Conservation (phyloP, 2,888 invertebrate species). For the Athrips mouffetella region DNA sequence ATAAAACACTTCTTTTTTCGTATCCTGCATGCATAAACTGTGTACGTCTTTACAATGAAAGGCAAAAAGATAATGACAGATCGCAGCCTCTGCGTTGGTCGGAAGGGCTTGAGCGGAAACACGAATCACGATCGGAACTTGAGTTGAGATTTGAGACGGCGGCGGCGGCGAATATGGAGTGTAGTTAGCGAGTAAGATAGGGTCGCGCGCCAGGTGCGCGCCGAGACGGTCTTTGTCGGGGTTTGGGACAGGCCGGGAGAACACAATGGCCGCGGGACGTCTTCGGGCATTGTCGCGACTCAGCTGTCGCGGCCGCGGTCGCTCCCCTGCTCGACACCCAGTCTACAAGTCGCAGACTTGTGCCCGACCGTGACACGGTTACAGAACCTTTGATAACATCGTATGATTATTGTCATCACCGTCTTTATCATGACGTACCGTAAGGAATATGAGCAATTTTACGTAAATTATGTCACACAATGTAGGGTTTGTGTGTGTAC, state of each 20-base stretch:
- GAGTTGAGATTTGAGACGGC: slow-evolving; percentile 42
- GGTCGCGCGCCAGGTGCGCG: slow-evolving; percentile 69
- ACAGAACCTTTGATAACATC: slow-evolving; percentile 4
- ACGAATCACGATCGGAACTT: slow-evolving; percentile 11
- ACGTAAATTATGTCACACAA: slow-evolving; percentile 2
- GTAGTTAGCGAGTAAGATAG: slow-evolving; percentile 53
- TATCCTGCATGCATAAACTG: slow-evolving; percentile 4
- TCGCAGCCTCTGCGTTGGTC: slow-evolving; percentile 24
- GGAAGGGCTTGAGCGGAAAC: slow-evolving; percentile 48
- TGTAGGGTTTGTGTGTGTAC: not conserved
- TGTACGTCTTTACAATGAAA: not conserved
- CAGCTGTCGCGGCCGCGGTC: slow-evolving; percentile 64
- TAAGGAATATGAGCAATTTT: slow-evolving; percentile 7
- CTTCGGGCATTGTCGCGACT: slow-evolving; percentile 69
- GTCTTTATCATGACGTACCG: slow-evolving; percentile 7
- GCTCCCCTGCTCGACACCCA: slow-evolving; percentile 41
- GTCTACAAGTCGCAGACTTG: slow-evolving; percentile 48
- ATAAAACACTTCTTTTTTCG: slow-evolving; percentile 2
- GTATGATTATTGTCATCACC: not conserved
- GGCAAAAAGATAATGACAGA: slow-evolving; percentile 16
- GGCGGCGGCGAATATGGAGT: slow-evolving; percentile 32
- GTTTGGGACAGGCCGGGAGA: slow-evolving; percentile 44
- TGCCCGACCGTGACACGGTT: slow-evolving; percentile 30
- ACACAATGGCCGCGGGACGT: slow-evolving; percentile 72
- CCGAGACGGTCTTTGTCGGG: slow-evolving; percentile 55